Conservation (phyloP, 2,797 vertebrate species). For the Girardinus metallicus region DNA sequence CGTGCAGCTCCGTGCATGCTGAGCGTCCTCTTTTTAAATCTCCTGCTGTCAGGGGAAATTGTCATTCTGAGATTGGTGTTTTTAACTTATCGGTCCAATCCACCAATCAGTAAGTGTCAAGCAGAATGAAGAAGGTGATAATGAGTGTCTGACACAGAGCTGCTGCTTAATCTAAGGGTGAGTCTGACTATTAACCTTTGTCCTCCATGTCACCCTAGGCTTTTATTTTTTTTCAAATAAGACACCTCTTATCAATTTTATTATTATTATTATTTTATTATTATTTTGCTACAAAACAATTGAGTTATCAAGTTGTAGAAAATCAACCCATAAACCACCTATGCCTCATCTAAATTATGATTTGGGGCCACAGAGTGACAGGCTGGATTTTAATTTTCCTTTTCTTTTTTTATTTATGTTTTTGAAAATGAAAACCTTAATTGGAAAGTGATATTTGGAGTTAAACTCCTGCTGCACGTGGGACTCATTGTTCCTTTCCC, state of each 20-base stretch:
- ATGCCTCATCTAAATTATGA: neutral
- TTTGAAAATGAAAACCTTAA: neutral
- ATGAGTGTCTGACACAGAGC: constrained; percentile 20
- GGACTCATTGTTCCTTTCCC: neutral
- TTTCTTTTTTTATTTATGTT: neutral
- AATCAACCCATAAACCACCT: neutral
- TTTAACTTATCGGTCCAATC: constrained; percentile 29
- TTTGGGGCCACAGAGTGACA: neutral
- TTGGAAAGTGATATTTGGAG: neutral
- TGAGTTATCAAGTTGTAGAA: neutral
- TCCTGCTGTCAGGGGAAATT: constrained; percentile 45
- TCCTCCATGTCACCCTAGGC: neutral
- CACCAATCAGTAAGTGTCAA: constrained; percentile 26
- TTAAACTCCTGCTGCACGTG: neutral
- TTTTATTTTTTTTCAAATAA: constrained; percentile 3
- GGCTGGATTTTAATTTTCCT: too few relatives aligned
- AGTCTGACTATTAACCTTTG: constrained; percentile 11
- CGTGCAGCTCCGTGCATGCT: constrained; percentile 10
- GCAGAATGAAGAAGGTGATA: constrained; percentile 35
- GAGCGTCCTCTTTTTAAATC: constrained; percentile 45
- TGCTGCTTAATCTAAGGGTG: constrained; percentile 13
- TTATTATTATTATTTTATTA: neutral
- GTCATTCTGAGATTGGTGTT: constrained; percentile 28
- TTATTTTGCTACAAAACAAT: neutral
- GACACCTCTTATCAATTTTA: neutral